phyloP scores from a whole-genome alignment of 2,113 vertebrate species.

The Syngnathus typhle region DNA sequence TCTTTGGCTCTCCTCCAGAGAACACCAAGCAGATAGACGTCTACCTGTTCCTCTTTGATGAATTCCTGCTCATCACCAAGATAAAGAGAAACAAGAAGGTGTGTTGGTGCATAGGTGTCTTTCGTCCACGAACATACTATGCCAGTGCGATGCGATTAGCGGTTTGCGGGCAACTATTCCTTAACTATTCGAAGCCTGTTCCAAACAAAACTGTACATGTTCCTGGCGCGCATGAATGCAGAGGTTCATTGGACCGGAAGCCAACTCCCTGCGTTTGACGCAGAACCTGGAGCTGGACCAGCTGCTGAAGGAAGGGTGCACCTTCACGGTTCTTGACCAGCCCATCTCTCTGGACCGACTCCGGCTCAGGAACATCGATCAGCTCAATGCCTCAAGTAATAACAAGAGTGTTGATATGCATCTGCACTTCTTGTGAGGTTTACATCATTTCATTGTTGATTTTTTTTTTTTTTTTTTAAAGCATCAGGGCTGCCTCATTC shows the following conservation, averaged over 20 bases:
- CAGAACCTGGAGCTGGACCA: slow-evolving; percentile 78
- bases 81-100: slow-evolving; percentile 85
- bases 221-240: slow-evolving; percentile 25
- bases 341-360: slow-evolving; percentile 84
- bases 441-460: background rate
- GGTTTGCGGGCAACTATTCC: no score
- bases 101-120: background rate
- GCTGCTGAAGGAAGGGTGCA: slow-evolving; percentile 78
- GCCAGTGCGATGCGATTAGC: no score
- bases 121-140: no score
- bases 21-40: slow-evolving; percentile 79
- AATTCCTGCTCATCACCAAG: slow-evolving; percentile 89
- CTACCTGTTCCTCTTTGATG: slow-evolving; percentile 85
- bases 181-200: background rate
- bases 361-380: slow-evolving; percentile 77
- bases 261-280: slow-evolving; percentile 62
- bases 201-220: background rate
- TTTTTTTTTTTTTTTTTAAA: slow-evolving; percentile 44
- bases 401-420: rapidly evolving
- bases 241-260: slow-evolving; percentile 71
- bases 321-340: slow-evolving; percentile 81
- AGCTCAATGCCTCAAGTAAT: slow-evolving; percentile 72
- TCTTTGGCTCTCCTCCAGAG: slow-evolving; percentile 61
- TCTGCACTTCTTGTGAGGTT: no score
- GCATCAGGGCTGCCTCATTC: slow-evolving; percentile 77